Evolutionary conservation across 1,140 invertebrate species (phyloP), one percentile per base, ranked within the genome.

Genomic region (Drosophila lacteicornis): DNA sequence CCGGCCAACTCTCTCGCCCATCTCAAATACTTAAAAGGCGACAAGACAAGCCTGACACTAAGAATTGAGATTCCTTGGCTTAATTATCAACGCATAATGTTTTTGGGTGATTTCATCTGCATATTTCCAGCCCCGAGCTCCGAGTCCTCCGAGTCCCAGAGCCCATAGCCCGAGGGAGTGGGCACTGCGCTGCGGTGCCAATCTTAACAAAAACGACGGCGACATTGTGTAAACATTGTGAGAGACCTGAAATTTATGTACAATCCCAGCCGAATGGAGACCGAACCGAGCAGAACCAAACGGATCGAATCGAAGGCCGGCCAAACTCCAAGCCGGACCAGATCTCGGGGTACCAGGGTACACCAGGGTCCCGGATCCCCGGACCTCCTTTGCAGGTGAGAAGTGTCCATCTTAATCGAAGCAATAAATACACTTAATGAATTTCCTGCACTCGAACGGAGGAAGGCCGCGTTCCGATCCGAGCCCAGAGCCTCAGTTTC

Each of bases 361-460:
- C 56, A 27, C 56, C 5, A 7, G 58, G 62, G 45, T 25, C 15
- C 36, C 76, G 56, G 56, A 33, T 33, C 75, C 58, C 51, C 74
- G 68, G 65, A 77, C 75, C 57, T 74, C 80, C 67, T 62, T 78
- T 80, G 85, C 85, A 88, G 85, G 85, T 88, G 85, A 88, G 85
- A 90, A 88, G 85, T 88, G 85, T 88, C 85, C 85, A 88, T 88
- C 85, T 88, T 88, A 88, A 88, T 88, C 85, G 85, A 88, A 88
- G 85, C 85, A 90, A 88, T 88, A 88, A 88, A 88, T 88, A 90
- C 85, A 90, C 85, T 90, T 88, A 90, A 88, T 88, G 85, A 88
- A 90, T 88, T 88, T 88, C 85, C 85, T 90, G 80, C 85, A 84
- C 75, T 86, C 82, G 60, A 43, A 66, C 65, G 62, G 67, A 67